These are phyloP conservation scores for Brachionus manjavacas DNA, from an alignment of 1,140 invertebrate species.

Conservation along the genomic window DNA sequence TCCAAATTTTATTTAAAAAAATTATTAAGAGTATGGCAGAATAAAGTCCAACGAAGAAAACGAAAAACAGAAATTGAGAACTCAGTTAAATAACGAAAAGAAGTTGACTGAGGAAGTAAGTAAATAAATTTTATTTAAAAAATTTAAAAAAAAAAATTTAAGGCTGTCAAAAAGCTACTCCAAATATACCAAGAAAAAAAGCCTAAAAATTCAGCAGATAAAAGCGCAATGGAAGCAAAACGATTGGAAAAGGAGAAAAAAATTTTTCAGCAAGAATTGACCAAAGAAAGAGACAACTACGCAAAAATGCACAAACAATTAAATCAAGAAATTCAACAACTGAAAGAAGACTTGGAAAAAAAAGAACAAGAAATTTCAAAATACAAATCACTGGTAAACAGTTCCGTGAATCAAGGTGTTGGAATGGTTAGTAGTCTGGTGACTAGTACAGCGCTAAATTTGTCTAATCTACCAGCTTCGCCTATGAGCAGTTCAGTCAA, in stretches of 20 bases:
- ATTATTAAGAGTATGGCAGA: neutral
- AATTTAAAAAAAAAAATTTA: neutral
- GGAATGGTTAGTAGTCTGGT: neutral
- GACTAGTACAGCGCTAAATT: neutral
- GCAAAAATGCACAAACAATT: constrained; percentile 29
- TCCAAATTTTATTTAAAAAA: neutral
- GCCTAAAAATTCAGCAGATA: constrained; percentile 55
- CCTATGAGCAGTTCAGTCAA: constrained; percentile 27
- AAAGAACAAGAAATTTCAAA: constrained; percentile 14
- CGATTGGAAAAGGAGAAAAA: constrained; percentile 92
- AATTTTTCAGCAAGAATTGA: constrained; percentile 89
- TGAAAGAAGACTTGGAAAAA: constrained; percentile 32
- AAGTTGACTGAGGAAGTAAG: constrained; percentile 60
- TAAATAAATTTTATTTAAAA: neutral
- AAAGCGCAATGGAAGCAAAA: constrained; percentile 69
- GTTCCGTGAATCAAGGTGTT: neutral
- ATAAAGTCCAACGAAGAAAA: neutral
- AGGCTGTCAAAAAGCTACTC: constrained; percentile 91
- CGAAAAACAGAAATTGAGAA: constrained; percentile 56
- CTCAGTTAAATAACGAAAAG: constrained; percentile 80
- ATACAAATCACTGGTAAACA: neutral
- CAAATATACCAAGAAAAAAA: constrained; percentile 93
- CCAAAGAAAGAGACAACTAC: constrained; percentile 61
- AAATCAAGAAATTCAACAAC: constrained; percentile 12
- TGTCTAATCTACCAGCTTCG: neutral